Conservation (phyloP, 2,888 invertebrate species). For the Operophtera brumata region DNA sequence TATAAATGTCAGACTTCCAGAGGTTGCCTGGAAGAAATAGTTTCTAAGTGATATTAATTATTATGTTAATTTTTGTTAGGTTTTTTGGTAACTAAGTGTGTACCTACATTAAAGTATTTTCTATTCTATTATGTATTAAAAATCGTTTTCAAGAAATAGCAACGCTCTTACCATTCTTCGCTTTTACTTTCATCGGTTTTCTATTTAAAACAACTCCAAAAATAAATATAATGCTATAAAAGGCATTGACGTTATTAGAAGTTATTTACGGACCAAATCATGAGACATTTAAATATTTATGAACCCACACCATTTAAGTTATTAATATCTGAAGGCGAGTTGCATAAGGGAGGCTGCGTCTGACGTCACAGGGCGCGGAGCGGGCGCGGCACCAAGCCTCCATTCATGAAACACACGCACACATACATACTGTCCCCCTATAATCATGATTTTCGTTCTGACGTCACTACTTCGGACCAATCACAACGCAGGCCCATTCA, state of each 20-base stretch:
- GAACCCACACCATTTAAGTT: constrained; percentile 42
- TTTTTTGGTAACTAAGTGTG: too few species aligned
- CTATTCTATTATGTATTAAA: too few species aligned
- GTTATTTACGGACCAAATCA: constrained; percentile 8
- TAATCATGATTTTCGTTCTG: constrained; percentile 83
- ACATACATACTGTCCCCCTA: constrained; percentile 63
- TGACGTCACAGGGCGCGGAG: constrained; percentile 73
- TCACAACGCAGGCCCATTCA: constrained; percentile 84
- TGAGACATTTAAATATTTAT: constrained; percentile 28
- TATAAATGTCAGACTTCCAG: too few species aligned
- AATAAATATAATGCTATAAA: background rate
- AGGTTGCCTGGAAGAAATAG: too few species aligned
- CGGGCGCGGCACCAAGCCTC: constrained; percentile 66
- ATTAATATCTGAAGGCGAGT: constrained; percentile 59
- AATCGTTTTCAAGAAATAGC: too few species aligned
- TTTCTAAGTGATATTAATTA: too few species aligned
- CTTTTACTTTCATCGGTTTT: background rate
- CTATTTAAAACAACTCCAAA: background rate
- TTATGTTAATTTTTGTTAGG: too few species aligned
- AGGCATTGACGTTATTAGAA: constrained; percentile 2
- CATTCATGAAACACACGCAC: constrained; percentile 68
- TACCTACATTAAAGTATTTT: too few species aligned
- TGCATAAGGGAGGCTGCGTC: constrained; percentile 66
- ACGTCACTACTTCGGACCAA: constrained; percentile 85
- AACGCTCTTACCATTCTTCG: background rate